Percentiles rank a stretch among this genome's conserved stretches.
Conservation (phyloP, 2,888 invertebrate species). For the Zootermopsis nevadensis region DNA sequence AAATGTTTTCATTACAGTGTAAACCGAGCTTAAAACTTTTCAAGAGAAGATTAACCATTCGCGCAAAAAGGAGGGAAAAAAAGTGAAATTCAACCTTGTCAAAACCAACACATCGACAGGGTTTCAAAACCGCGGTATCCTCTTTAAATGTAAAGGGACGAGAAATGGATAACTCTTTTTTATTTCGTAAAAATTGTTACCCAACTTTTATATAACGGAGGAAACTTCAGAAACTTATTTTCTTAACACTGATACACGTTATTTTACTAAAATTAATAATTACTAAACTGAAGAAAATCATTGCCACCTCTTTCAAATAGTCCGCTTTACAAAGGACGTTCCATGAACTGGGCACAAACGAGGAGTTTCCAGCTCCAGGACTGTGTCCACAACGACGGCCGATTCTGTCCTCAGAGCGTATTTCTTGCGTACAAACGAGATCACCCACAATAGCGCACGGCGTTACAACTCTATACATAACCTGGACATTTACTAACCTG, state of each 20-base stretch:
- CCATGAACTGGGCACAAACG: not conserved
- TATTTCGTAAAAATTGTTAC: slow-evolving; percentile 15
- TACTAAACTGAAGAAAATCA: slow-evolving; percentile 20
- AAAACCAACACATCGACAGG: slow-evolving; percentile 35
- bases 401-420: no score
- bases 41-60: slow-evolving; percentile 26
- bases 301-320: not conserved
- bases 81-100: slow-evolving; percentile 35
- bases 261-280: slow-evolving; percentile 10
- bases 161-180: slow-evolving; percentile 30
- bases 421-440: no score
- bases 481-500: no score
- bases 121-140: not conserved
- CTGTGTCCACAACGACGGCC: no score
- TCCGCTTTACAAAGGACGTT: no score
- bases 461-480: no score
- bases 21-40: slow-evolving; percentile 29
- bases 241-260: slow-evolving; percentile 2
- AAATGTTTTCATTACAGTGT: slow-evolving; percentile 8
- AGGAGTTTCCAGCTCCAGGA: no score
- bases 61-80: slow-evolving; percentile 10
- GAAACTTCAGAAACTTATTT: not conserved
- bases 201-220: slow-evolving; percentile 8
- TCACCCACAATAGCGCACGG: no score
- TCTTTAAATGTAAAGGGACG: slow-evolving; percentile 22